Conservation (phyloP, 2,888 invertebrate genomes). For the Caenorhabditis auriculariae region DNA sequence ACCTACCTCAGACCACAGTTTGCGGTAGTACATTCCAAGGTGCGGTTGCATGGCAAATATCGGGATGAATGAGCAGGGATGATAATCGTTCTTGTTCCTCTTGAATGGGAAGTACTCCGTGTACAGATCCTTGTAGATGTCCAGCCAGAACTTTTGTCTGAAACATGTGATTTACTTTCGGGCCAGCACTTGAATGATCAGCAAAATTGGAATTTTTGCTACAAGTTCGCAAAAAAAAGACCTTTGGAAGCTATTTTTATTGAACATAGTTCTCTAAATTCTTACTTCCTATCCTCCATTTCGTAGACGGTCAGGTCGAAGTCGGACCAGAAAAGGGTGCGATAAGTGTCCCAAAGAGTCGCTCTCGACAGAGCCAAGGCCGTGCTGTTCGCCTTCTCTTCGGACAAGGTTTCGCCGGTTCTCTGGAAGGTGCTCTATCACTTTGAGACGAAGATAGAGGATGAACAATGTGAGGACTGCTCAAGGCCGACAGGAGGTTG, state of each 20-base stretch:
- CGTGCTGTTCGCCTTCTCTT: conserved; percentile 44
- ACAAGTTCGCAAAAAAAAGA: no score
- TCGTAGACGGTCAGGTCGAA: conserved; percentile 58
- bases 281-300: conserved; percentile 57
- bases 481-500: conserved; percentile 47
- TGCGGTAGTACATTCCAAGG: conserved; percentile 60
- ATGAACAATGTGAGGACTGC: conserved; percentile 50
- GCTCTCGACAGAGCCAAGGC: conserved; percentile 50
- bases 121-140: conserved; percentile 79
- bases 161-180: conserved; percentile 5
- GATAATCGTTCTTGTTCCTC: conserved; percentile 75
- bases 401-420: conserved; percentile 43
- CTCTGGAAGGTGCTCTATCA: conserved; percentile 22
- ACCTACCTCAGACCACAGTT: conserved; percentile 52
- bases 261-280: no score
- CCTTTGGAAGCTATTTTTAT: no score
- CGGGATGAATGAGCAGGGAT: conserved; percentile 81
- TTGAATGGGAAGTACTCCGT: conserved; percentile 78
- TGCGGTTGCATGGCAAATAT: conserved; percentile 74
- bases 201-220: neutral
- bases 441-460: neutral
- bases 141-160: conserved; percentile 78
- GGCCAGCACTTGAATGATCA: neutral
- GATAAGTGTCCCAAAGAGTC: conserved; percentile 59
- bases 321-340: conserved; percentile 61